phyloP scores from a whole-genome alignment of 2,113 vertebrate species.

The Cavia porcellus region DNA sequence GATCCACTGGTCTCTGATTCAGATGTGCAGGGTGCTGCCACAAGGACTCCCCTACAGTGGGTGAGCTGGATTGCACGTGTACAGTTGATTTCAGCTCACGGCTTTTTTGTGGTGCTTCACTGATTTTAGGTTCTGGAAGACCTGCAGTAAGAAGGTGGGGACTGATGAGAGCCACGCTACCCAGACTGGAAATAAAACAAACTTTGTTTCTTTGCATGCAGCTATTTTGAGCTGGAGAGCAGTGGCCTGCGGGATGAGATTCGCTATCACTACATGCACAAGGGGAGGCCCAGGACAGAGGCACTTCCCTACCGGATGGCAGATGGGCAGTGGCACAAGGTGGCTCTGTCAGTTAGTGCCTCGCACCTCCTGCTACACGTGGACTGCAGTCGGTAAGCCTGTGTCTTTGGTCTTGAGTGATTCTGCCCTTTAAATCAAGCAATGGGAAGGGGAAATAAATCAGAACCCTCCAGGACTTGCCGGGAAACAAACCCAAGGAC shows the following conservation, averaged over 20 bases:
- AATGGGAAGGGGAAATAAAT: not conserved
- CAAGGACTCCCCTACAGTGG: not conserved
- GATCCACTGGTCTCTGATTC: not conserved
- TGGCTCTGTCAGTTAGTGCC: conserved; percentile 94
- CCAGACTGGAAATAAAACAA: not conserved
- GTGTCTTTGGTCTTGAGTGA: not conserved
- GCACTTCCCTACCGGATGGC: conserved; percentile 96
- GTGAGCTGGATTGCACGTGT: not conserved
- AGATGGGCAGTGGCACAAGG: conserved; percentile 95
- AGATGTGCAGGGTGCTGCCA: not conserved
- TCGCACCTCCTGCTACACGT: conserved; percentile 94
- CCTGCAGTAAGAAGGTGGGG: not conserved
- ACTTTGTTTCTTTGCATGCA: conserved; percentile 81
- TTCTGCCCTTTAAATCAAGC: not conserved
- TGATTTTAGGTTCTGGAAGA: conserved; percentile 47
- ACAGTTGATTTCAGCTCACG: conserved; percentile 30
- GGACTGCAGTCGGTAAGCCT: conserved; percentile 95
- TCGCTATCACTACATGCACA: conserved; percentile 94
- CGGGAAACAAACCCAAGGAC: conserved; percentile 53
- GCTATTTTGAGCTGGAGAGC: conserved; percentile 98
- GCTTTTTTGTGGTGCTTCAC: not conserved
- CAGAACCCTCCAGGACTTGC: not conserved
- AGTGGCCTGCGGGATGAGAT: conserved; percentile 96
- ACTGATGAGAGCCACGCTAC: not conserved
- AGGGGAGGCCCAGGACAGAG: conserved; percentile 93